Evolutionary conservation across 37 sponge, comb jelly and placozoan species (phyloP), one percentile per base, ranked within the genome.

Genomic region (Axinella damicornis): DNA sequence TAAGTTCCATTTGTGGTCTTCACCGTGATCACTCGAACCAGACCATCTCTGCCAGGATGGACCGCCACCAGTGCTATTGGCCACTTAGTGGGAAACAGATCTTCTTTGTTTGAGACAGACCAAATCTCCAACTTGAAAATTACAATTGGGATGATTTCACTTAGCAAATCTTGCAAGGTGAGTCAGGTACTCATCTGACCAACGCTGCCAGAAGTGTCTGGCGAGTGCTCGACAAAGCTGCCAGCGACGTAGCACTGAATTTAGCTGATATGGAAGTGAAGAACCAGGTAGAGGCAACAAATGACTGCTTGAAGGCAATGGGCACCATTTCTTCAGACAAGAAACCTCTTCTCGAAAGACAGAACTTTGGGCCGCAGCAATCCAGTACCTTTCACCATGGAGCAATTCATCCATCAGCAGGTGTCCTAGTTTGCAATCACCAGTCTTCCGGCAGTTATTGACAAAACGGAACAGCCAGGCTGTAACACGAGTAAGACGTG

Each of bases 141-240:
- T 63, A 13, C 79, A 33, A 21, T 39, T 36, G 17, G 64, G 79
- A 63, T 57, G 41, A 38, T 35, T 34, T 65, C 79, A 78, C 65
- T 78, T 78, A 25, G 60, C 32, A 30, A 36, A 61, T n/a, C 41
- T 61, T 34, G 60, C 62, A 20, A 78, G 25, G 30, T 33, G 15
- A 24, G 61, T 36, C n/a, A 78, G 79, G n/a, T 63, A 78, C 24
- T 78, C 79, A 28, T 63, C 32, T 27, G 19, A 6, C 79, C 79
- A 78, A n/a, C 40, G 79, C 35, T 63, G 61, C 79, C 79, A 78
- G 79, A 78, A 78, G 30, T 78, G 79, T 14, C 64, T 64, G 18
- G 62, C 79, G 14, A 78, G 59, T 34, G 24, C 12, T 34, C 62
- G 79, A 35, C 64, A 60, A 16, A 78, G 66, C 28, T 63, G 64